Percentiles rank a stretch among this genome's conserved stretches.
These are phyloP conservation scores for Stigmatopora argus DNA, from an alignment of 2,113 vertebrate species.

Conservation along the genomic window DNA sequence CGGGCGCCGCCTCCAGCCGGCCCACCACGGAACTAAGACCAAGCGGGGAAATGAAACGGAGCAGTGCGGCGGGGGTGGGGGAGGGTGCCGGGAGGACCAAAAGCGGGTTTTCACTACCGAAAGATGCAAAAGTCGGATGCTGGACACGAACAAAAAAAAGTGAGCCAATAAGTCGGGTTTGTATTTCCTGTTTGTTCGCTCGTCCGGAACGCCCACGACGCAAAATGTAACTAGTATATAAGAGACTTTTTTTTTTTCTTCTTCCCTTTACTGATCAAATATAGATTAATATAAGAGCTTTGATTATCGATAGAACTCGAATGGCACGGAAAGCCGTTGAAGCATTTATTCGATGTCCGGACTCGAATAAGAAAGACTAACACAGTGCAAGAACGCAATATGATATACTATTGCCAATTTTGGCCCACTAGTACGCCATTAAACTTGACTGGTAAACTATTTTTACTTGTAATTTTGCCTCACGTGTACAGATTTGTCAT, in stretches of 20 bases:
- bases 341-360: background rate
- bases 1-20: no score
- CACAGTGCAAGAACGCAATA: background rate
- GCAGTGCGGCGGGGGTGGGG: no score
- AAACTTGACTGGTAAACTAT: background rate
- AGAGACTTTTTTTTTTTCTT: slow-evolving; percentile 26
- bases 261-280: slow-evolving; percentile 36
- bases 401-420: background rate
- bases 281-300: slow-evolving; percentile 52
- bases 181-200: slow-evolving; percentile 16
- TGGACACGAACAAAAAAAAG: slow-evolving; percentile 36
- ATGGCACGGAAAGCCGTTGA: background rate
- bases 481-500: background rate
- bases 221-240: slow-evolving; percentile 39
- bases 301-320: slow-evolving; percentile 31
- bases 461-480: background rate
- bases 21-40: slow-evolving; percentile 1
- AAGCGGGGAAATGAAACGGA: background rate
- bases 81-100: background rate
- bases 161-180: slow-evolving; percentile 28
- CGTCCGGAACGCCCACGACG: slow-evolving; percentile 23
- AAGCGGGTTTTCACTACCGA: slow-evolving; percentile 1
- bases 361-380: background rate
- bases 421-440: background rate
- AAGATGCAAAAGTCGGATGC: slow-evolving; percentile 28